Evolutionary conservation across 1,140 invertebrate species (phyloP).

Genomic region (Nomia melanderi): DNA sequence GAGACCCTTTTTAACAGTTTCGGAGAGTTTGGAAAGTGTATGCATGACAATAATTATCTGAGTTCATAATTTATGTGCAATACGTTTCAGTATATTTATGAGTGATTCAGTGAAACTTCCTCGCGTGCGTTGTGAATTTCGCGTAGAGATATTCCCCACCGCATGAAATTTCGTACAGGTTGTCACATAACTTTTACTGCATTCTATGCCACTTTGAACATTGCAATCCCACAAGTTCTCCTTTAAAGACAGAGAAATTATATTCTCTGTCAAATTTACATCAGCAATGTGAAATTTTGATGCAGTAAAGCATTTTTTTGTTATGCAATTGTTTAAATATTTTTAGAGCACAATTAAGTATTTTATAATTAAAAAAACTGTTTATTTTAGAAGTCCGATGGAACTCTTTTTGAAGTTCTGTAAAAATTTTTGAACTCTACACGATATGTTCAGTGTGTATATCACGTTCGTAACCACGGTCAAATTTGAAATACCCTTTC

Average conservation of each 20-base stretch:
- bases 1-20: neutral
- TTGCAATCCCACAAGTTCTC: neutral
- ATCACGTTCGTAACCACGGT: no score
- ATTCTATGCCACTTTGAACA: neutral
- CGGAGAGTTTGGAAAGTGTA: neutral
- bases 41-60: neutral
- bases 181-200: neutral
- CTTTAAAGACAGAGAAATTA: neutral
- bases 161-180: constrained; percentile 3
- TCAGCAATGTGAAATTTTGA: no score
- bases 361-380: no score
- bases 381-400: no score
- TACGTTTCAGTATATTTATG: constrained; percentile 4
- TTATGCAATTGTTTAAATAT: no score
- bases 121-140: neutral
- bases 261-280: neutral
- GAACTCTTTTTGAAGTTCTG: no score
- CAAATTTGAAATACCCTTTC: no score
- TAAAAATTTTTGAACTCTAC: no score
- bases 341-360: no score
- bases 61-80: neutral
- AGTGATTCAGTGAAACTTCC: neutral
- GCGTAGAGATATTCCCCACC: neutral
- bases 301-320: no score
- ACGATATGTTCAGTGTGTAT: no score